Evolutionary conservation across 2,113 vertebrate species (phyloP), one percentile per base, ranked within the genome.

Genomic region (Conger conger): DNA sequence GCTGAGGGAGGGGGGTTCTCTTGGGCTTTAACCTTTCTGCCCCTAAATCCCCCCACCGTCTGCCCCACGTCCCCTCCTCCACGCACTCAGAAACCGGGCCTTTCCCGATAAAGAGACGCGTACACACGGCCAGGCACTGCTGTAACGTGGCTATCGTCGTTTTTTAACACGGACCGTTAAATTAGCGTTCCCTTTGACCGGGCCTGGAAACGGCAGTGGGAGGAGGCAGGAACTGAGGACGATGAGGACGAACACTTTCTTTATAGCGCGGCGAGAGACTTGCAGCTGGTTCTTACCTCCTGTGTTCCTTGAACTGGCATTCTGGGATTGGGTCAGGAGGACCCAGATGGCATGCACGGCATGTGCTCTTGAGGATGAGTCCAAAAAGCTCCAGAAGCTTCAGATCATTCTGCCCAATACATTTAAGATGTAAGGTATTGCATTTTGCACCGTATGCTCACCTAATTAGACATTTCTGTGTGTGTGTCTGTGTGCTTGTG

Each of bases 1-100:
- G 63, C 89, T 90, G 89, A 90, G 92, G 87, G 88, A 85, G 33
- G 87, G 33, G 86, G 87, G 86, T 80, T 84, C 91, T 94, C 89
- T 73, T 4, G 88, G 87, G 91, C 87, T n/a, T 18, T 92, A 87
- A 88, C 88, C 92, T 89, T 87, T 45, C 38, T 89, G 87, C 86
- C 89, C 91, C 79, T 27, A 35, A 54, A 63, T 83, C 35, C 63
- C 80, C 83, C 82, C 88, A 83, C 88, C 84, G 76, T 86, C 83
- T 83, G 76, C 82, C 73, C 30, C 17, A 36, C 36, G 86, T 38
- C 68, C 79, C 45, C 42, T 36, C 57, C 50, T 18, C 37, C 54
- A 38, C 11, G 23, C 45, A 23, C 27, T 33, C 77, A 37, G 16
- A 80, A 84, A 63, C 54, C n/a, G n/a, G 18, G 37, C 35, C 50